These are phyloP conservation scores for Colius striatus DNA, from an alignment of 2,113 vertebrate genomes.

Conservation along the genomic window DNA sequence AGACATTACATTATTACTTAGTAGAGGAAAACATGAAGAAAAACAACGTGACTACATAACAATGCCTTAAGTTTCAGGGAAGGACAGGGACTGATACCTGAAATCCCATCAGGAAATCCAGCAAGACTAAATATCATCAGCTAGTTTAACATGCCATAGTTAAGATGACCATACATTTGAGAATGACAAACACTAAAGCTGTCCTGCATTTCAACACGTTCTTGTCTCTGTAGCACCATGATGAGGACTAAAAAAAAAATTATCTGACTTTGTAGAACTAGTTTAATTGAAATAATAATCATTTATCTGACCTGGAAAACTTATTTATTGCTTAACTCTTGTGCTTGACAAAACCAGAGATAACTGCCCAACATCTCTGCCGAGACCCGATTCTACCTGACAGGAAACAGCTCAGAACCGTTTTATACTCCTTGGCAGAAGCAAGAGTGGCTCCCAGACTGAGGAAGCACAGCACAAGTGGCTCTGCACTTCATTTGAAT, in stretches of 20 bases:
- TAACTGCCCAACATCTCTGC: background rate
- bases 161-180: background rate
- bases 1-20: background rate
- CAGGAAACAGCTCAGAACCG: background rate
- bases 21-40: background rate
- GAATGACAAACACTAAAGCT: background rate
- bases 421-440: background rate
- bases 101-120: background rate
- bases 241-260: background rate
- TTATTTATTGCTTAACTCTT: background rate
- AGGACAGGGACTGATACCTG: background rate
- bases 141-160: background rate
- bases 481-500: background rate
- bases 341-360: background rate
- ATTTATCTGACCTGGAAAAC: background rate
- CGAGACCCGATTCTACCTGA: background rate
- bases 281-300: background rate
- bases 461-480: background rate
- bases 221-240: background rate
- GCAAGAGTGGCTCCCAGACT: background rate
- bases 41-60: background rate
- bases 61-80: background rate
- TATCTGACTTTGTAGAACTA: background rate
- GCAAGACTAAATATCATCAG: background rate
- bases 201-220: background rate